phyloP scores from a whole-genome alignment of 2,113 vertebrate genomes.

The Paralichthys olivaceus region DNA sequence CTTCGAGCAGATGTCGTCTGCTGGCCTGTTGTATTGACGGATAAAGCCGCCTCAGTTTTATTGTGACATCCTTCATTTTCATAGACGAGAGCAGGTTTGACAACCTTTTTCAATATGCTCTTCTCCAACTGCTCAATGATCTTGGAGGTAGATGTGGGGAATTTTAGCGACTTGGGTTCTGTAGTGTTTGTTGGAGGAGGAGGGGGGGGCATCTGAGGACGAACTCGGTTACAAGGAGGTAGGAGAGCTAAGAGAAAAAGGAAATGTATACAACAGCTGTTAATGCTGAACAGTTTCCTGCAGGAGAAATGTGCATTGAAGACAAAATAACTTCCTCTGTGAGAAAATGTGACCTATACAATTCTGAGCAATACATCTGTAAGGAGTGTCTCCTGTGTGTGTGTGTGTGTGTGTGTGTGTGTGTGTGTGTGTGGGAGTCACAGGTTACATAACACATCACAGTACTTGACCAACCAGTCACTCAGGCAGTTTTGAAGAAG shows the following conservation, averaged over 20 bases:
- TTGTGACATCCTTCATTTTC: constrained; percentile 37
- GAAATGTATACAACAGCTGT: not conserved
- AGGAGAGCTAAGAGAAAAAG: constrained; percentile 72
- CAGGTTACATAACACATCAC: constrained; percentile 34
- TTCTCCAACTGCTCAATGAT: constrained; percentile 22
- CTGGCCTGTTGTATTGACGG: not conserved
- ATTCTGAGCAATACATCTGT: constrained; percentile 29
- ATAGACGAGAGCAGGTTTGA: constrained; percentile 17
- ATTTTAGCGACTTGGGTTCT: constrained; percentile 11
- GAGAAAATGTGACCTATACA: constrained; percentile 42
- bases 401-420: constrained; percentile 4
- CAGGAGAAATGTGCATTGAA: not conserved
- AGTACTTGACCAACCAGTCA: constrained; percentile 23
- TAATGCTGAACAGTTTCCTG: not conserved
- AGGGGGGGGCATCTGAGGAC: constrained; percentile 63
- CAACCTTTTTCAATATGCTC: constrained; percentile 11
- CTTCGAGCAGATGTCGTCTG: constrained; percentile 25
- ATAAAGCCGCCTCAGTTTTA: not conserved
- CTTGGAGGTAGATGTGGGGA: not conserved
- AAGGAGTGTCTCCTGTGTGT: constrained; percentile 19
- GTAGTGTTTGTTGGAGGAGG: constrained; percentile 53
- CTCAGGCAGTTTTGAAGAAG: not conserved
- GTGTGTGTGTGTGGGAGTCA: constrained; percentile 17
- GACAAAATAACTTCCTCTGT: constrained; percentile 30
- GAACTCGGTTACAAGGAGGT: constrained; percentile 61